Percentiles rank a stretch among this genome's conserved stretches.
Evolutionary conservation across 2,797 vertebrate genomes (phyloP).

Genomic region (Orestias chungarensis): DNA sequence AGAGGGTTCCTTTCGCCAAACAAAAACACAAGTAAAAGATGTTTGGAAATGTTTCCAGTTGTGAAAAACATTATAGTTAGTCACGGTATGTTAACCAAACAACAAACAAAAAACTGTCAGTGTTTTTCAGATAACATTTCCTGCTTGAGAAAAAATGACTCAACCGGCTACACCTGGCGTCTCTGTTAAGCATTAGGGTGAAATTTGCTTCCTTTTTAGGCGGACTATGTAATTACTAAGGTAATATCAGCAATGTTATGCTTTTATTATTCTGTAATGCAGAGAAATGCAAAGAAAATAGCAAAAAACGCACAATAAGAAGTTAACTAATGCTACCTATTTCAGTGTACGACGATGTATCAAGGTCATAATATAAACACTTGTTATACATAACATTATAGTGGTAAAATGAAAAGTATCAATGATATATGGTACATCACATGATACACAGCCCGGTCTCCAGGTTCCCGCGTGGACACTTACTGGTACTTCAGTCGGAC

Average conservation of each 20-base stretch:
- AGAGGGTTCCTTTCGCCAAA: background rate
- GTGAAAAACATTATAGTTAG: background rate
- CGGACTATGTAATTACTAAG: background rate
- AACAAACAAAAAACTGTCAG: background rate
- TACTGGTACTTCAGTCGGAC: conserved; percentile 94
- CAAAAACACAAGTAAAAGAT: background rate
- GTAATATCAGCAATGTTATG: background rate
- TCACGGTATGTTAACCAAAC: background rate
- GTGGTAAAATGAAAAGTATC: no score
- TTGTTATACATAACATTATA: background rate
- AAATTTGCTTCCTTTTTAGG: background rate
- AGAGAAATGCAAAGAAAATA: no score
- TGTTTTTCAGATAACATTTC: background rate
- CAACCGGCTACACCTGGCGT: background rate
- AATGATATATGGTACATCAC: no score
- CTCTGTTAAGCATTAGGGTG: background rate
- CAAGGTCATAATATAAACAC: background rate
- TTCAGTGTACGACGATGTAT: background rate
- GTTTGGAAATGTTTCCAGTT: background rate
- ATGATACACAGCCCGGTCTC: background rate
- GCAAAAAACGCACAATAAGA: no score
- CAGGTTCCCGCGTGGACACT: conserved; percentile 71
- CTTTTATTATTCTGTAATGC: background rate
- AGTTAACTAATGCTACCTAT: no score
- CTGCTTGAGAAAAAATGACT: background rate